These are phyloP conservation scores for Malaclemys terrapin DNA, from an alignment of 2,113 vertebrate genomes.

Conservation along the genomic window DNA sequence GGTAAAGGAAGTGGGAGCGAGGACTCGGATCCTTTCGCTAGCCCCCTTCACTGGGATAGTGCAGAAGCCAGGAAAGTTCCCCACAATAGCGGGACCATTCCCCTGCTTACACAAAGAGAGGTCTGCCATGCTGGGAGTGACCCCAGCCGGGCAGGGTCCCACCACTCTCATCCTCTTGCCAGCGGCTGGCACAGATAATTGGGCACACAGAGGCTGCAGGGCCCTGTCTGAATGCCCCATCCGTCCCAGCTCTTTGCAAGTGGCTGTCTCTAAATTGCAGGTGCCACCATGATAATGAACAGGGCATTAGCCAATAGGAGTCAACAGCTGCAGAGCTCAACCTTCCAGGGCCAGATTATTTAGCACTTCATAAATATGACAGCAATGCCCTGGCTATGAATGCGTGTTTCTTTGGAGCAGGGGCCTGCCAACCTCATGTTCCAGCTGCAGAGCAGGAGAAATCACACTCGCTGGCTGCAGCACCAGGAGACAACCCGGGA, in stretches of 20 bases:
- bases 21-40: too few species aligned
- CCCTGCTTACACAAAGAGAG: background rate
- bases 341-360: background rate
- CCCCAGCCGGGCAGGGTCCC: rapidly evolving
- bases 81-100: too few species aligned
- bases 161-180: background rate
- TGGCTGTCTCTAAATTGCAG: rapidly evolving
- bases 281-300: background rate
- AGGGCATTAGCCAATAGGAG: background rate
- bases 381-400: rapidly evolving
- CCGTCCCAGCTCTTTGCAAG: background rate
- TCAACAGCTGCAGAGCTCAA: background rate
- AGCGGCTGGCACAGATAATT: background rate
- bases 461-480: background rate
- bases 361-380: background rate
- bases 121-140: rapidly evolving
- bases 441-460: too few species aligned
- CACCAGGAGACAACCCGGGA: rapidly evolving
- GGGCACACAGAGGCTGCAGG: background rate
- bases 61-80: too few species aligned
- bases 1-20: too few species aligned
- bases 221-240: background rate
- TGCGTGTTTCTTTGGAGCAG: background rate
- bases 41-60: too few species aligned
- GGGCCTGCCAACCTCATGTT: rapidly evolving